Base-by-base conservation (phyloP, 2,888 invertebrate species). In the Oscheius sp. region DNA sequence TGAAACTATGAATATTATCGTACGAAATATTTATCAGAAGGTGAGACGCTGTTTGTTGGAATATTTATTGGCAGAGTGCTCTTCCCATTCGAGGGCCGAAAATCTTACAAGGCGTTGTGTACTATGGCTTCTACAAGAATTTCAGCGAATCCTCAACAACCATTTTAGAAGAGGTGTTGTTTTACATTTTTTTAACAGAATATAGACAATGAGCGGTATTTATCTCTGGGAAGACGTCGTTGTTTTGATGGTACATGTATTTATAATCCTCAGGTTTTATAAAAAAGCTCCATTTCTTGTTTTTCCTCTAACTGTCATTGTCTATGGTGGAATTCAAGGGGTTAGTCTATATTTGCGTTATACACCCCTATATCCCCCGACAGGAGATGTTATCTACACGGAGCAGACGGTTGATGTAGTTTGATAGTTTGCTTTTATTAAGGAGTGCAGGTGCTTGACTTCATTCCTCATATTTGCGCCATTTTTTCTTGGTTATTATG, bases 401-500 rank as follows among this genome's bases (percentile, higher is more conserved):
- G n/a, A n/a, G n/a, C n/a, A n/a, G n/a, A n/a, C n/a, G n/a, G n/a
- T n/a, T n/a, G n/a, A n/a, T n/a, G n/a, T n/a, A n/a, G n/a, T n/a
- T n/a, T n/a, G n/a, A n/a, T n/a, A n/a, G n/a, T n/a, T n/a, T n/a
- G n/a, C n/a, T n/a, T n/a, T n/a, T n/a, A n/a, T n/a, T n/a, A n/a
- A n/a, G n/a, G n/a, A n/a, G n/a, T n/a, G n/a, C 54, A 54, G 54
- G 8, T 54, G 32, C 17, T 20, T 32, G 17, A 32, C 8, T 54
- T 54, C 36, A 20, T 54, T 30, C 54, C 54, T 20, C 33, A 33
- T 17, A 33, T 54, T 54, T 54, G 32, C 36, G 54, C 54, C 8
- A 32, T 33, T 32, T 33, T 54, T 20, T 54, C 54, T 54, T 57
- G 57, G 36, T n/a, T 38, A 24, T 22, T 57, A 17, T 38, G 38